Percentiles rank a stretch among this genome's conserved stretches.
Evolutionary conservation across 92 coral and sea anemone genomes (phyloP).

Genomic region (Metridium senile): DNA sequence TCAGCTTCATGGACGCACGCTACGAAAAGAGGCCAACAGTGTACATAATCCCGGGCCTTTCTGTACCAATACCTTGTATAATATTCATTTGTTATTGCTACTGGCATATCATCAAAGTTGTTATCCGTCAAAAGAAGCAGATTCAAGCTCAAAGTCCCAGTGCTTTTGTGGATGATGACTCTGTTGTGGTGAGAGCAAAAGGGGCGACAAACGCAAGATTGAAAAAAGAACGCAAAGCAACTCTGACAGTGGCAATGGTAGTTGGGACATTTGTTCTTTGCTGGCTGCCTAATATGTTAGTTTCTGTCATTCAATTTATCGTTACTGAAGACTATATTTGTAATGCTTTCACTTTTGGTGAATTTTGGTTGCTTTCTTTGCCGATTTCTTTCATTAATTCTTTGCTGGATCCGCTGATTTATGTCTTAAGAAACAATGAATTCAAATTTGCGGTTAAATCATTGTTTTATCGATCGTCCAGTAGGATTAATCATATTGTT

Average conservation of each 20-base stretch:
- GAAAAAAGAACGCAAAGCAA: constrained; percentile 40
- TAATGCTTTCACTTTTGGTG: constrained; percentile 38
- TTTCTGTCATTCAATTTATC: constrained; percentile 34
- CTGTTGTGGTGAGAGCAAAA: background rate
- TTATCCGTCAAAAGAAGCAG: constrained; percentile 31
- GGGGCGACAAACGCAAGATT: constrained; percentile 4
- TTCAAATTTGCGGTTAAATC: constrained; percentile 32
- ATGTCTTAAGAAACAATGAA: constrained; percentile 40
- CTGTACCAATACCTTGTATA: constrained; percentile 30
- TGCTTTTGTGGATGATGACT: constrained; percentile 28
- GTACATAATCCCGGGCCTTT: constrained; percentile 32
- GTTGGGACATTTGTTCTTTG: constrained; percentile 43
- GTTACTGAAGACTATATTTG: constrained; percentile 15
- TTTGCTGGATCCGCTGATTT: constrained; percentile 29
- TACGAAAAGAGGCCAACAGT: constrained; percentile 41
- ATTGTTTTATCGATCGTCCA: constrained; percentile 11
- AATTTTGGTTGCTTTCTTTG: constrained; percentile 43
- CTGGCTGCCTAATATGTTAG: constrained; percentile 43
- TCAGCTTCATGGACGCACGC: constrained; percentile 33
- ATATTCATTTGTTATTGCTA: constrained; percentile 38
- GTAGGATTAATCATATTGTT: background rate
- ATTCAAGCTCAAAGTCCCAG: constrained; percentile 44
- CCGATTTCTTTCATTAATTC: constrained; percentile 40
- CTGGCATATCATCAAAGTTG: constrained; percentile 40
- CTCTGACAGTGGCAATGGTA: constrained; percentile 37